Conservation (phyloP, 1,140 invertebrate species). For the Drosophila pectinifera region DNA sequence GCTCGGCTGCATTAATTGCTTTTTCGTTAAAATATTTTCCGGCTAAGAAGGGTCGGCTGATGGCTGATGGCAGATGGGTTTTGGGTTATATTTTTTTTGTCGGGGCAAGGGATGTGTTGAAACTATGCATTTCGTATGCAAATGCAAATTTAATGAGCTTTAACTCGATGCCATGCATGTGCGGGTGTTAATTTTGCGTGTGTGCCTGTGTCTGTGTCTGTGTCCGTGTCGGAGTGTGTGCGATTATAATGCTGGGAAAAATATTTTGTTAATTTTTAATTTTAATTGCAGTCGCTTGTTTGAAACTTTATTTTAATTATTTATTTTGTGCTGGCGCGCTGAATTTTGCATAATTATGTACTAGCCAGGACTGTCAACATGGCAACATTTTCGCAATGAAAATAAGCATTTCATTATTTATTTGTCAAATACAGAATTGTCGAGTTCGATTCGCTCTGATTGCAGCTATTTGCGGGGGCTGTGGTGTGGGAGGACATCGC, state of each 20-base stretch:
- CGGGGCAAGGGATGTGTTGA: constrained; percentile 45
- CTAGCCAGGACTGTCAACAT: constrained; percentile 46
- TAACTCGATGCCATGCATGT: constrained; percentile 51
- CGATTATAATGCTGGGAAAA: constrained; percentile 37
- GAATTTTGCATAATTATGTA: constrained; percentile 76
- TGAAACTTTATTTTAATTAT: constrained; percentile 45
- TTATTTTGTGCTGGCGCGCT: constrained; percentile 22
- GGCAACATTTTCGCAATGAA: constrained; percentile 52
- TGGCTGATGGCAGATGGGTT: constrained; percentile 1
- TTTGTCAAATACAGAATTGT: constrained; percentile 43
- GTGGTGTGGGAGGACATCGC: background rate
- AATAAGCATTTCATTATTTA: constrained; percentile 66
- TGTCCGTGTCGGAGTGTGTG: constrained; percentile 4
- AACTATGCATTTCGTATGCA: constrained; percentile 74
- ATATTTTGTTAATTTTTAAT: constrained; percentile 82
- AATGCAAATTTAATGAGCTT: constrained; percentile 80
- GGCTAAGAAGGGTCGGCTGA: constrained; percentile 3
- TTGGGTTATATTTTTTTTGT: background rate
- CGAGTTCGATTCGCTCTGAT: constrained; percentile 27
- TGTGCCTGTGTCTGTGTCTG: background rate
- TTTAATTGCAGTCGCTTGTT: constrained; percentile 78
- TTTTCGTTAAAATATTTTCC: constrained; percentile 50
- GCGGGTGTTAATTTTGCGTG: constrained; percentile 56
- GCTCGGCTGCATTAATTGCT: constrained; percentile 71
- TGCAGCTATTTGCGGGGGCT: constrained; percentile 3